These are phyloP conservation scores for Holacanthella duospinosa DNA, from an alignment of 2,888 invertebrate species.

Conservation along the genomic window DNA sequence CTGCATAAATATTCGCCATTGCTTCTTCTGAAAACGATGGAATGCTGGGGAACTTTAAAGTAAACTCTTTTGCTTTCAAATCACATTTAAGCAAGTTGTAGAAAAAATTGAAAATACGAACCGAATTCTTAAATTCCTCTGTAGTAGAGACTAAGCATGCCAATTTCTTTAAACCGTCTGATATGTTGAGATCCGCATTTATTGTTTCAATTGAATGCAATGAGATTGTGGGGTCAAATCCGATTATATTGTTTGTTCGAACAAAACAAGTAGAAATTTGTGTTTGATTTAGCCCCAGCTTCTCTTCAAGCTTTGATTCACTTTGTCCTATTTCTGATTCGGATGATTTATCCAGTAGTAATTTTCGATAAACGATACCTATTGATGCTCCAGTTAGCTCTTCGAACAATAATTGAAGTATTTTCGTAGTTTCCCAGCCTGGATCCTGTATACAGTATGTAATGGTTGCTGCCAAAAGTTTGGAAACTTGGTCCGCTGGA, in stretches of 20 bases:
- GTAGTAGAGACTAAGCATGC: neutral
- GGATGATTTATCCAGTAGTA: too few relatives aligned
- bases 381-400: neutral
- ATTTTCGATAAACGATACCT: neutral
- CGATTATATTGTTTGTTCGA: neutral
- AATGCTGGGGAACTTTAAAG: too few relatives aligned
- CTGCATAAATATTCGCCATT: too few relatives aligned
- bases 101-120: neutral
- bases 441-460: neutral
- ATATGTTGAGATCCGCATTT: too few relatives aligned
- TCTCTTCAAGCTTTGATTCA: too few relatives aligned
- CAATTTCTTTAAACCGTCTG: neutral
- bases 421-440: neutral
- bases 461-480: neutral
- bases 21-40: too few relatives aligned
- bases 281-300: too few relatives aligned
- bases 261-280: neutral
- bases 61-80: neutral
- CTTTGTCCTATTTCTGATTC: neutral
- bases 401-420: neutral
- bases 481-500: neutral
- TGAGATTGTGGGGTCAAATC: neutral
- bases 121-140: neutral
- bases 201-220: neutral
- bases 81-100: neutral